Evolutionary conservation across 1,140 invertebrate genomes (phyloP).

Genomic region (Diorhabda carinulata): DNA sequence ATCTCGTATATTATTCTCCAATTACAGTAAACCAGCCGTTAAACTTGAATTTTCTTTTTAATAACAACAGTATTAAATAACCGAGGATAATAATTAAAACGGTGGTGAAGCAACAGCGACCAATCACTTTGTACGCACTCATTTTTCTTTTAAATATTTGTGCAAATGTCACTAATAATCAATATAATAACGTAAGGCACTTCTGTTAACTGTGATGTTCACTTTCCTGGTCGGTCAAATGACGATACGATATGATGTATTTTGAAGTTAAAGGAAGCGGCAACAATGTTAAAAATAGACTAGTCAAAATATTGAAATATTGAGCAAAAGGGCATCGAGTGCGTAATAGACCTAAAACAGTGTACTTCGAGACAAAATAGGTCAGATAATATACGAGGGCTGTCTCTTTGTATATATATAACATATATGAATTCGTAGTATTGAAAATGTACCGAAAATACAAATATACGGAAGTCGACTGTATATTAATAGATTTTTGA

Average conservation of each 20-base stretch:
- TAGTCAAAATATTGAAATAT: neutral
- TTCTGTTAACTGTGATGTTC: neutral
- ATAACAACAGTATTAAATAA: slow-evolving; percentile 41
- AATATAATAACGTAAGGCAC: neutral
- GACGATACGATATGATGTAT: neutral
- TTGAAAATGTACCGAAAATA: too few relatives aligned
- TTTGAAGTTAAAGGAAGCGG: slow-evolving; percentile 4
- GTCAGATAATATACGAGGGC: too few relatives aligned
- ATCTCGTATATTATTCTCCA: slow-evolving; percentile 22
- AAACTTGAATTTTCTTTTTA: slow-evolving; percentile 46
- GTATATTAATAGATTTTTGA: too few relatives aligned
- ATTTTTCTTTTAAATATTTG: slow-evolving; percentile 17
- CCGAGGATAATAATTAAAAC: slow-evolving; percentile 41
- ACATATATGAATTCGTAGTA: too few relatives aligned
- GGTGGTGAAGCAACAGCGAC: slow-evolving; percentile 42
- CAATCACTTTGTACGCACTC: slow-evolving; percentile 34
- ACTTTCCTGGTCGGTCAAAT: neutral
- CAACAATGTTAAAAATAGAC: neutral
- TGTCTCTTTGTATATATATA: too few relatives aligned
- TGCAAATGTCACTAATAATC: neutral
- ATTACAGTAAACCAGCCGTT: slow-evolving; percentile 32
- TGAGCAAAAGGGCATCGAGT: too few relatives aligned
- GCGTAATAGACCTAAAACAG: too few relatives aligned
- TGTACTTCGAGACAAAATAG: too few relatives aligned
- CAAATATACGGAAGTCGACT: too few relatives aligned